A percentile compares a stretch with the other conserved stretches of the same genome.
These are phyloP conservation scores for Psix sp. DNA, from an alignment of 1,140 invertebrate species.

Conservation along the genomic window DNA sequence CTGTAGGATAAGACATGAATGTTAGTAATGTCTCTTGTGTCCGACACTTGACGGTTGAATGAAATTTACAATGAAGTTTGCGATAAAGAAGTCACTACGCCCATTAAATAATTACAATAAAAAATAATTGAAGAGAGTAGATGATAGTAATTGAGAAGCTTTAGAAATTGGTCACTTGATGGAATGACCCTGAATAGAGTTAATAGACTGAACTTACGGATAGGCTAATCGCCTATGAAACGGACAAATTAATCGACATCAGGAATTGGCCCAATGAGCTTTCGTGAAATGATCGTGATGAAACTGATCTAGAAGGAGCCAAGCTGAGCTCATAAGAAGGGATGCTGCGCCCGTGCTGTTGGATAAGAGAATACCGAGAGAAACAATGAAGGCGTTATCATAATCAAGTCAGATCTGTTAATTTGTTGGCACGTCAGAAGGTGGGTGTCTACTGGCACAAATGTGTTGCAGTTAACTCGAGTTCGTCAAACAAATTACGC, in stretches of 20 bases:
- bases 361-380: too few species aligned
- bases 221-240: slow-evolving; percentile 37
- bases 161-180: slow-evolving; percentile 14
- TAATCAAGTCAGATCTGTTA: slow-evolving; percentile 5
- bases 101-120: background rate
- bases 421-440: slow-evolving; percentile 9
- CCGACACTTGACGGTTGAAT: background rate
- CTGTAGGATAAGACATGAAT: too few species aligned
- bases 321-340: background rate
- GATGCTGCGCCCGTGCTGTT: background rate
- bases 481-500: slow-evolving; percentile 8
- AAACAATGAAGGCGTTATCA: slow-evolving; percentile 2
- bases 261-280: too few species aligned
- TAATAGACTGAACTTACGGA: slow-evolving; percentile 7
- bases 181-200: slow-evolving; percentile 6
- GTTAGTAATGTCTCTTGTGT: too few species aligned
- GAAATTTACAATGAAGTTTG: background rate
- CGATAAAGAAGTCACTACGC: too few species aligned
- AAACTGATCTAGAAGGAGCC: too few species aligned
- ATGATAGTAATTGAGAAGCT: too few species aligned
- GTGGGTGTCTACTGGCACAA: slow-evolving; percentile 1
- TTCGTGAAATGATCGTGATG: background rate
- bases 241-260: too few species aligned
- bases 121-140: slow-evolving; percentile 1
- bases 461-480: background rate